Evolutionary conservation across 2,888 invertebrate species (phyloP).

Genomic region (Apoda limacodes): DNA sequence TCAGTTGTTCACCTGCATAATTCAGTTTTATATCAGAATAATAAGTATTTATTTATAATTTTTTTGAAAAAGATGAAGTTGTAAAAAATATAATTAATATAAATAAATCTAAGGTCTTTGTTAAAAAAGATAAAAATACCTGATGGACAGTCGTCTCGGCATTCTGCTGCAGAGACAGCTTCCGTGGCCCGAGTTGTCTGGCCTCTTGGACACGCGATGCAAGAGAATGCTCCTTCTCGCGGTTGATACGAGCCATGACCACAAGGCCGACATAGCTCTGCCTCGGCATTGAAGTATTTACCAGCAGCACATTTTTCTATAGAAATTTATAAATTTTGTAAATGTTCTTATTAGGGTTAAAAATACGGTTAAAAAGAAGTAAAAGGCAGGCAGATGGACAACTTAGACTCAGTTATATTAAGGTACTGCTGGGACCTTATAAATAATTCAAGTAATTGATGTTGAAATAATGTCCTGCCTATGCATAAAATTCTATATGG

Average conservation of each 20-base stretch:
- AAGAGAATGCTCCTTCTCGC: slow-evolving; percentile 90
- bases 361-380: too few relatives aligned
- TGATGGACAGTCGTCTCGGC: slow-evolving; percentile 89
- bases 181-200: slow-evolving; percentile 93
- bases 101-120: too few relatives aligned
- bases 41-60: not conserved
- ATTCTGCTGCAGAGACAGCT: slow-evolving; percentile 88
- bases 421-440: too few relatives aligned
- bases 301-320: slow-evolving; percentile 92
- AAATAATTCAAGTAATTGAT: too few relatives aligned
- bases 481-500: too few relatives aligned
- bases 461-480: too few relatives aligned
- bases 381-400: too few relatives aligned
- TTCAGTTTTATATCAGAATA: too few relatives aligned
- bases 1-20: slow-evolving; percentile 79
- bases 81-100: not conserved
- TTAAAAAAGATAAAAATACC: slow-evolving; percentile 32
- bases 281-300: slow-evolving; percentile 91
- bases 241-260: slow-evolving; percentile 96
- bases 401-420: too few relatives aligned
- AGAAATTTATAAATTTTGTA: too few relatives aligned
- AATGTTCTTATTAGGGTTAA: too few relatives aligned
- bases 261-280: slow-evolving; percentile 90
- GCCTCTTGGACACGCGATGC: slow-evolving; percentile 88
- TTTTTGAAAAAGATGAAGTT: not conserved